Evolutionary conservation across 2,888 invertebrate species (phyloP).

Genomic region (Holacanthella duospinosa): DNA sequence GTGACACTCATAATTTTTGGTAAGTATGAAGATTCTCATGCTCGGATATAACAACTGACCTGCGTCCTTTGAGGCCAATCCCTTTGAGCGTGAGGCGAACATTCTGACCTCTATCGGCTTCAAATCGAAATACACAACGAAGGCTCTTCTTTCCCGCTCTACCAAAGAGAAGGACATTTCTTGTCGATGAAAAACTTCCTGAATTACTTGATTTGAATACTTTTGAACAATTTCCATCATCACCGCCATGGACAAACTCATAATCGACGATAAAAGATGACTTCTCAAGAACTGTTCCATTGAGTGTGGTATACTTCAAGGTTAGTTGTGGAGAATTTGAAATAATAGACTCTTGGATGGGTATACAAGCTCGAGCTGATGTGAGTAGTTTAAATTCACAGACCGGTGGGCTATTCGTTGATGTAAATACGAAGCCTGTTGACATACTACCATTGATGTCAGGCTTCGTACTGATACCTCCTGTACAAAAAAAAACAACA

Average conservation of each 20-base stretch:
- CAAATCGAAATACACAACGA: slow-evolving; percentile 63
- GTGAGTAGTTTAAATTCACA: slow-evolving; percentile 8
- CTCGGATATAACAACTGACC: background rate
- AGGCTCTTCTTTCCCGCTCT: slow-evolving; percentile 66
- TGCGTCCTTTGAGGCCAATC: background rate
- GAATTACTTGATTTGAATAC: background rate
- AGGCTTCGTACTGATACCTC: background rate
- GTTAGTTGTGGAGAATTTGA: slow-evolving; percentile 63
- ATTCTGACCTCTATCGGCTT: slow-evolving; percentile 41
- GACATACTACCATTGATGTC: background rate
- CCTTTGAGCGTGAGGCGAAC: background rate
- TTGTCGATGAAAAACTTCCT: slow-evolving; percentile 4
- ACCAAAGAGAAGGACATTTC: slow-evolving; percentile 57
- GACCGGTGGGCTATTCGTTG: slow-evolving; percentile 42
- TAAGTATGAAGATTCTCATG: too few species aligned
- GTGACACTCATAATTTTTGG: too few species aligned
- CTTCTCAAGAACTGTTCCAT: slow-evolving; percentile 65
- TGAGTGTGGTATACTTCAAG: slow-evolving; percentile 61
- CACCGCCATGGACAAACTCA: slow-evolving; percentile 58
- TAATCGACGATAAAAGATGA: slow-evolving; percentile 65
- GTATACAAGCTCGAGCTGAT: slow-evolving; percentile 52
- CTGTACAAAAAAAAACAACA: background rate
- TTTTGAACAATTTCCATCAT: background rate
- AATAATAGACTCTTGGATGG: slow-evolving; percentile 60
- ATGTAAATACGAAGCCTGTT: slow-evolving; percentile 54